These are phyloP conservation scores for Aporrectodea caliginosa DNA, from an alignment of 1,140 invertebrate species.

Conservation along the genomic window DNA sequence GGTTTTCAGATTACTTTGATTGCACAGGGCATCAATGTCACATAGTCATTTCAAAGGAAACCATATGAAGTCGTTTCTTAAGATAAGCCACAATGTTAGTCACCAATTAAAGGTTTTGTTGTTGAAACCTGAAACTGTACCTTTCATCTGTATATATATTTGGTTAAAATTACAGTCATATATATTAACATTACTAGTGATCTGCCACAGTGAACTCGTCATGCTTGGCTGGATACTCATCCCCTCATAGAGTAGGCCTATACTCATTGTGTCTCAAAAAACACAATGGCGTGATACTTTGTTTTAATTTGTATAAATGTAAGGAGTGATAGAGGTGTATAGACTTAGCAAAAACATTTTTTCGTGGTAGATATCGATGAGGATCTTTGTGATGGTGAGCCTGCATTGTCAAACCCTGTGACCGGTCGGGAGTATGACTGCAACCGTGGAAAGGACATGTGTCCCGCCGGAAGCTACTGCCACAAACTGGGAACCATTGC, in stretches of 20 bases:
- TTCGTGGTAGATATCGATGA: slow-evolving; percentile 61
- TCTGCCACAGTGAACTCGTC: too few species aligned
- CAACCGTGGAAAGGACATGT: slow-evolving; percentile 63
- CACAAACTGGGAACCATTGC: slow-evolving; percentile 38
- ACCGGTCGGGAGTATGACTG: slow-evolving; percentile 77
- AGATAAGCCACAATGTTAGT: too few species aligned
- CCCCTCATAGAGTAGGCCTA: not conserved
- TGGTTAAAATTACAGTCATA: too few species aligned
- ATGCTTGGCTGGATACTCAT: not conserved
- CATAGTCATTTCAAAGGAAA: too few species aligned
- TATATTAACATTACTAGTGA: too few species aligned
- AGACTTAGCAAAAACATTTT: not conserved
- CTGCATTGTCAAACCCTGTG: slow-evolving; percentile 67
- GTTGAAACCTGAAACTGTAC: too few species aligned
- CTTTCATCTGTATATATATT: too few species aligned
- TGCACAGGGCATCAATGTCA: too few species aligned
- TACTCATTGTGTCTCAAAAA: not conserved
- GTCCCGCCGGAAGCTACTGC: slow-evolving; percentile 62
- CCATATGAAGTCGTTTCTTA: too few species aligned
- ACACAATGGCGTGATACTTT: not conserved
- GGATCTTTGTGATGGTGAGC: slow-evolving; percentile 77
- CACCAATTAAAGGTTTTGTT: too few species aligned
- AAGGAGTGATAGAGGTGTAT: not conserved
- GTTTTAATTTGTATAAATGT: not conserved
- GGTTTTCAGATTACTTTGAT: too few species aligned